Conservation (phyloP, 2,888 invertebrate genomes). For the Agonopterix alstromeriana region DNA sequence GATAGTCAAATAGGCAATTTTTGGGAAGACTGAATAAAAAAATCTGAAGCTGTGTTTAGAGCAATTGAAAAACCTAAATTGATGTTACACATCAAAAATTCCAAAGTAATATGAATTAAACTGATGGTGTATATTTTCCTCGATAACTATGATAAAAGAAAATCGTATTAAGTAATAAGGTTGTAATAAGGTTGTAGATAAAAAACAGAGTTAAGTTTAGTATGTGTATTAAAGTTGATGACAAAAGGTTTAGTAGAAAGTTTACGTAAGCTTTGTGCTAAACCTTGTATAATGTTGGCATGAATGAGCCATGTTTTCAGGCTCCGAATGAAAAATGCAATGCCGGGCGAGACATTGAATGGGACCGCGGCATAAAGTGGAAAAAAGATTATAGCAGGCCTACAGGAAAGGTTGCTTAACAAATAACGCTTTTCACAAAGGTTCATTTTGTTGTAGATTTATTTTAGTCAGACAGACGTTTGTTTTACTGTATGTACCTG, state of each 20-base stretch:
- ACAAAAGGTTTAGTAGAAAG: background rate
- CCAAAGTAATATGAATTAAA: too few relatives aligned
- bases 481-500: too few relatives aligned
- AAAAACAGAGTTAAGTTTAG: background rate
- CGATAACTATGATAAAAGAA: too few relatives aligned
- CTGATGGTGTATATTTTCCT: too few relatives aligned
- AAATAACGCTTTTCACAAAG: constrained; percentile 44
- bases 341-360: constrained; percentile 45
- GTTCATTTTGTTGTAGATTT: constrained; percentile 20
- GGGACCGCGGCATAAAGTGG: constrained; percentile 37
- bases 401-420: constrained; percentile 47
- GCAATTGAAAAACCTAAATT: too few relatives aligned
- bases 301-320: constrained; percentile 27
- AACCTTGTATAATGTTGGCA: constrained; percentile 11
- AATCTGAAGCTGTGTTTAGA: too few relatives aligned
- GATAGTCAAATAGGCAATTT: too few relatives aligned
- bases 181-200: background rate
- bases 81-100: too few relatives aligned
- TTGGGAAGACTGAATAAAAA: too few relatives aligned
- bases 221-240: constrained; percentile 6
- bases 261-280: background rate
- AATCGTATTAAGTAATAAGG: too few relatives aligned
- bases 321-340: constrained; percentile 66
- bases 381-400: constrained; percentile 35
- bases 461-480: background rate